Evolutionary conservation across 2,797 vertebrate genomes (phyloP), one percentile per base, ranked within the genome.

Genomic region (Myotis myotis): DNA sequence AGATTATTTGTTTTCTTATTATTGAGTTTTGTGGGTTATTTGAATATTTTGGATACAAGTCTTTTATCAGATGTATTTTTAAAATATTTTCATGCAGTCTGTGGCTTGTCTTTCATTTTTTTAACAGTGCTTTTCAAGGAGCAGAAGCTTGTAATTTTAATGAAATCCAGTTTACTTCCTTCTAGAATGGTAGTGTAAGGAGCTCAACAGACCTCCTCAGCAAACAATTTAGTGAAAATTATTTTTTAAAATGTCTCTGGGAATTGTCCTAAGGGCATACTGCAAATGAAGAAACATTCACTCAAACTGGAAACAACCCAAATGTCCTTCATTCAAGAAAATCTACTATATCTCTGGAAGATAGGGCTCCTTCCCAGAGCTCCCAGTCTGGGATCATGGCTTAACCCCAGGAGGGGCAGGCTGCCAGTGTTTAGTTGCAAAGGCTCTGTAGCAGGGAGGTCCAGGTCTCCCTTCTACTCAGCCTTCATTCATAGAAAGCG

Each of bases 71-170:
- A 68, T 22, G 8, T 62, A 30, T 87, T 75, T 94, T 90, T 10
- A 28, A 71, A 64, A 41, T 79, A 92, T 44, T 89, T 74, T 74
- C 20, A 80, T 23, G 10, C 23, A 86, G n/a, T 57, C 38, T 30
- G 9, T 89, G 36, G 30, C n/a, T 76, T 89, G 30, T 76, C 20
- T 92, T 95, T 33, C 80, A 62, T 87, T 94, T 85, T 92, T 74
- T 93, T 89, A 93, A 80, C 15, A 51, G 38, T 74, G 25, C 28
- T 68, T 57, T 92, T 95, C 66, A 89, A 87, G 19, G 71, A 83
- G 28, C 28, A 76, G 33, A 76, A 82, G 8, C 33, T 83, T 87
- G 55, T 92, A 53, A 87, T 83, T 91, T 51, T 64, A 10, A 64
- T 78, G 33, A 76, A 83, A 51, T 82, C 89, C 84, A 83, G 19